Percentiles rank a stretch among this genome's conserved stretches.
These are phyloP conservation scores for Cosmopolites sordidus DNA, from an alignment of 2,888 invertebrate species.

Conservation along the genomic window DNA sequence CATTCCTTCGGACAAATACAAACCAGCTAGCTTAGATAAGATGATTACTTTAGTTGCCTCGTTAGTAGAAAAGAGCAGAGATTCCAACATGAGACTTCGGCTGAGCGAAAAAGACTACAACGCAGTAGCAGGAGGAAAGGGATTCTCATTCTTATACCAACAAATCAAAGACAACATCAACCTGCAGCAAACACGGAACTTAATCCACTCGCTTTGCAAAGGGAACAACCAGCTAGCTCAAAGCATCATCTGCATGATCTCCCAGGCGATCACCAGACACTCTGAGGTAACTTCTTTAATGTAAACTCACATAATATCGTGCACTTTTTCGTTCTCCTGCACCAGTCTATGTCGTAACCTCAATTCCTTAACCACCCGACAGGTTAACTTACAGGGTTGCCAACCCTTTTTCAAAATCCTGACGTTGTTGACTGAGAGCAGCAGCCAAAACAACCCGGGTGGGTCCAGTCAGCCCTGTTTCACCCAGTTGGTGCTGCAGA, in stretches of 20 bases:
- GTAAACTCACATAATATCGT: not conserved
- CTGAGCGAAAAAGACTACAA: constrained; percentile 74
- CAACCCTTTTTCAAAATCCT: constrained; percentile 90
- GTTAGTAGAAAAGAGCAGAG: constrained; percentile 83
- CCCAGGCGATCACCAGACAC: constrained; percentile 85
- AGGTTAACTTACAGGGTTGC: constrained; percentile 57
- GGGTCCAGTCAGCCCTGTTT: constrained; percentile 84
- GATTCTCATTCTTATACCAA: constrained; percentile 89
- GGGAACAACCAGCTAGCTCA: constrained; percentile 88
- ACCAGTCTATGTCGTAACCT: constrained; percentile 13
- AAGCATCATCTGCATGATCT: constrained; percentile 85
- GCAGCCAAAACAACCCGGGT: constrained; percentile 48
- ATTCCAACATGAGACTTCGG: constrained; percentile 68
- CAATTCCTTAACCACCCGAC: constrained; percentile 21
- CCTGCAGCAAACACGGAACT: constrained; percentile 83
- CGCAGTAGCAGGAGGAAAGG: constrained; percentile 81
- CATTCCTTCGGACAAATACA: constrained; percentile 68
- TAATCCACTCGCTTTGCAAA: constrained; percentile 86
- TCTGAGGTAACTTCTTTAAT: constrained; percentile 62
- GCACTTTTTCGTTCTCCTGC: constrained; percentile 5
- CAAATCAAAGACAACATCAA: constrained; percentile 93
- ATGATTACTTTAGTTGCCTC: constrained; percentile 90
- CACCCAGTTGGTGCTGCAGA: constrained; percentile 80
- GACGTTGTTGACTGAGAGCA: constrained; percentile 77
- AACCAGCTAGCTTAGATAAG: constrained; percentile 89